Evolutionary conservation across 2,113 vertebrate species (phyloP), one percentile per base, ranked within the genome.

Genomic region (Pelecanoides urinatrix): DNA sequence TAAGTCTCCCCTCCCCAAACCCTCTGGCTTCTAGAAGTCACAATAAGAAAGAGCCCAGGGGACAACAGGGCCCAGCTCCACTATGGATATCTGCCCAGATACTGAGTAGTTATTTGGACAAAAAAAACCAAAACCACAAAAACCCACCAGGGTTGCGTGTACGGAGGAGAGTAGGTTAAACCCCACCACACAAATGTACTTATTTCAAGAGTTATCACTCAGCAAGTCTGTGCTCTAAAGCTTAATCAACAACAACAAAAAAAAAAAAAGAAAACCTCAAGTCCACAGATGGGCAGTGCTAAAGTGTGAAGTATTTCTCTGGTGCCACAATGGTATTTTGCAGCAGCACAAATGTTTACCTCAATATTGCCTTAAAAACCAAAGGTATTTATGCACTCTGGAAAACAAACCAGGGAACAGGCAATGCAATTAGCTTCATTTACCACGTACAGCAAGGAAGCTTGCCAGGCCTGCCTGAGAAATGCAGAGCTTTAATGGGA

Each of bases 291-390:
- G 40, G 63, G 26, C 56, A 25, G 79, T 17, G 72, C 55, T 71
- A 9, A 89, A 94, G 68, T 13, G 30, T 59, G 49, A 95, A 91
- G 34, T 32, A 11, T 89, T 96, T 91, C 68, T 84, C 40, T 38
- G 11, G 30, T 96, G 56, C 80, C 83, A 91, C 88, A 81, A 70
- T 68, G 61, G 76, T 53, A 70, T 95, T 91, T 94, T 91, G 85
- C 7, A 77, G 50, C 76, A 96, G 76, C 66, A 84, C 38, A 72
- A 93, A 67, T 71, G 55, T 86, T 94, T 95, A 52, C 61, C 47
- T 89, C 65, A 21, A 45, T 42, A 76, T 36, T 84, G 75, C 75
- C 88, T 91, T 88, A 80, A 84, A 92, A 94, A 88, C 59, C 59
- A 86, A 71, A 90, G n/a, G 72, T 66, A 92, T 94, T 91, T 83